Conservation (phyloP, 2,113 vertebrate genomes). For the Psittacula cyanocephala region DNA sequence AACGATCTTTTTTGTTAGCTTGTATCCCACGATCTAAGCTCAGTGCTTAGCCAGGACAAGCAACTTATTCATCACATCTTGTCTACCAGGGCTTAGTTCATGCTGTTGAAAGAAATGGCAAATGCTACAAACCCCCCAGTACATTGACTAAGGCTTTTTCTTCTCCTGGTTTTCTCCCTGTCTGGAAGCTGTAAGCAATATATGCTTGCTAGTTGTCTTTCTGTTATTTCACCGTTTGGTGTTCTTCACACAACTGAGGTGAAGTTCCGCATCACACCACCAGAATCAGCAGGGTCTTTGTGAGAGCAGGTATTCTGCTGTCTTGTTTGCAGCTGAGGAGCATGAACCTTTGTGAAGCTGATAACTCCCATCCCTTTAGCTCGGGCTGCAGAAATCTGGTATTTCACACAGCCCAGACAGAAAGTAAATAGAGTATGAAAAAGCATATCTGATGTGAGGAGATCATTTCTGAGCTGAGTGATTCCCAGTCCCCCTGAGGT, state of each 20-base stretch:
- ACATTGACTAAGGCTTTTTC: neutral
- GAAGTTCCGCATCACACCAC: neutral
- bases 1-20: neutral
- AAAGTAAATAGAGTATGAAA: neutral
- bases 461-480: neutral
- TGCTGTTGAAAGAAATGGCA: neutral
- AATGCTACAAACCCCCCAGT: neutral
- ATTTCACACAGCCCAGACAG: neutral
- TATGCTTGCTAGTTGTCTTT: neutral
- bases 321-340: neutral
- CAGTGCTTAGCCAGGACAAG: neutral
- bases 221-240: neutral
- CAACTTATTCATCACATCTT: neutral
- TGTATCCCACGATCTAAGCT: neutral
- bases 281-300: neutral
- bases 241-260: neutral
- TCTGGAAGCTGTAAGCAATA: neutral
- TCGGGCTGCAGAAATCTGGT: neutral
- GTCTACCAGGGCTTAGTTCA: neutral
- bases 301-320: neutral
- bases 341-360: neutral
- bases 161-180: neutral
- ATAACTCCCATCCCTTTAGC: neutral
- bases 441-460: neutral
- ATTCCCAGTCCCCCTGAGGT: neutral